Conservation (phyloP, 1,140 invertebrate genomes). For the Dinoponera quadriceps region DNA sequence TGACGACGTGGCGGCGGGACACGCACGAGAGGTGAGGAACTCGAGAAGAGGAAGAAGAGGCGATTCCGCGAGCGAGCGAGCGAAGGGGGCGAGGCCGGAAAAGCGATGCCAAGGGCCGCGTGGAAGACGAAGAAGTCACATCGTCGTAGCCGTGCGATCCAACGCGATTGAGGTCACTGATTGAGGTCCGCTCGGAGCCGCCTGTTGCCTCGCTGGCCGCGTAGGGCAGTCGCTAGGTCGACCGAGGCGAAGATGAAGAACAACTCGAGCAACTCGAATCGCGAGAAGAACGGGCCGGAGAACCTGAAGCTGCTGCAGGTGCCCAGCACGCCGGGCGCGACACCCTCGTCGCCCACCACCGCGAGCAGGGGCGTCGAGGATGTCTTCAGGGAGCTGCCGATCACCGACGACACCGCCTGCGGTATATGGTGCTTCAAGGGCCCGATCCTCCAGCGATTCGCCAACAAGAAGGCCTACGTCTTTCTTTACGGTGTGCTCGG, state of each 20-base stretch:
- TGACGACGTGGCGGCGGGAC: conserved; percentile 54
- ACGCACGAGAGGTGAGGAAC: background rate
- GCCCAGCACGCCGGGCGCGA: conserved; percentile 73
- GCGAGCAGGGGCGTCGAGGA: conserved; percentile 84
- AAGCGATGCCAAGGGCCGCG: conserved; percentile 72
- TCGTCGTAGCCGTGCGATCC: conserved; percentile 66
- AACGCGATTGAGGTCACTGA: conserved; percentile 70
- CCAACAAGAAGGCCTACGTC: conserved; percentile 92
- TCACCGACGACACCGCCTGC: conserved; percentile 88
- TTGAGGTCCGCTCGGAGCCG: conserved; percentile 46
- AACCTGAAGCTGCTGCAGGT: conserved; percentile 78
- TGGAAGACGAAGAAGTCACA: conserved; percentile 54
- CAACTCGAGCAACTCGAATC: conserved; percentile 73
- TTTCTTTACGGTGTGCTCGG: conserved; percentile 91
- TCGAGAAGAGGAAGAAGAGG: conserved; percentile 20
- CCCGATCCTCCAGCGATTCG: conserved; percentile 88
- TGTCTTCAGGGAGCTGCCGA: conserved; percentile 84
- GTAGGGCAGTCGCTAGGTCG: conserved; percentile 10
- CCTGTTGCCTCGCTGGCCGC: conserved; percentile 37
- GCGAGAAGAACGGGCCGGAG: conserved; percentile 81
- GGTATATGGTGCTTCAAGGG: conserved; percentile 88
- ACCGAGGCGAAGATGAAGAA: conserved; percentile 73
- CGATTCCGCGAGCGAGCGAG: conserved; percentile 12
- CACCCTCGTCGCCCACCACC: conserved; percentile 75
- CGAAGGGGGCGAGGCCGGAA: conserved; percentile 38